Base-by-base conservation (phyloP, 2,888 invertebrate species). In the Pseudoips prasinana region DNA sequence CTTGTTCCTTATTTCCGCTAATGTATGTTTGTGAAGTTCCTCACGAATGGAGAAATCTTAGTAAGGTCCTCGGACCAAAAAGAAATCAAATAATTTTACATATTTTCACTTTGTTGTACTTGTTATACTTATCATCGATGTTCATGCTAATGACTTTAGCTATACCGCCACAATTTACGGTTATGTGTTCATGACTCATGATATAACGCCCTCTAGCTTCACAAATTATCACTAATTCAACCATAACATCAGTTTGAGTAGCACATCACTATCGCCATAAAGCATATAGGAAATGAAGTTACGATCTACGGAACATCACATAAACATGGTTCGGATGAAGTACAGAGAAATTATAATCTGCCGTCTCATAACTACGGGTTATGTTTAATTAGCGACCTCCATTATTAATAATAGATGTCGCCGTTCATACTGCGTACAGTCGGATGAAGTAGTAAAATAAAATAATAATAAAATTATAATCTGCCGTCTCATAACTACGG, bases 391-490 rank as follows among this genome's bases (percentile, higher is more conserved):
- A 75, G 53, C 39, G 37, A 40, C 45, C 52, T 55, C 59, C 62
- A 60, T 67, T 69, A 68, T 69, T 74, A 74, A 72, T 76, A 67
- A 54, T 26, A 34, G 39, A 22, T 19, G 23, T 29, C 9, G 26
- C 17, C 4, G 28, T 19, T 9, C 8, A 37, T 34, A 47, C 35
- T 2, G 27, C 7, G 28, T 38, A 37, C 8, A 33, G 33, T 9
- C 33, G 31, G 40, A 40, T 36, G 46, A 55, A 58, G 71, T 81
- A 78, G n/a, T n/a, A n/a, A n/a, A n/a, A n/a, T n/a, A n/a, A n/a
- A n/a, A n/a, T n/a, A n/a, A n/a, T 81, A 76, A 70, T 81, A 76
- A 67, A 82, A 77, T 82, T 82, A 82, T 70, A 75, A 74, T 64
- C 57, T 58, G 47, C 39, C 46, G 50, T 48, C 62, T 47, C 74